phyloP scores from a whole-genome alignment of 2,888 invertebrate genomes.

The Machimus atricapillus region DNA sequence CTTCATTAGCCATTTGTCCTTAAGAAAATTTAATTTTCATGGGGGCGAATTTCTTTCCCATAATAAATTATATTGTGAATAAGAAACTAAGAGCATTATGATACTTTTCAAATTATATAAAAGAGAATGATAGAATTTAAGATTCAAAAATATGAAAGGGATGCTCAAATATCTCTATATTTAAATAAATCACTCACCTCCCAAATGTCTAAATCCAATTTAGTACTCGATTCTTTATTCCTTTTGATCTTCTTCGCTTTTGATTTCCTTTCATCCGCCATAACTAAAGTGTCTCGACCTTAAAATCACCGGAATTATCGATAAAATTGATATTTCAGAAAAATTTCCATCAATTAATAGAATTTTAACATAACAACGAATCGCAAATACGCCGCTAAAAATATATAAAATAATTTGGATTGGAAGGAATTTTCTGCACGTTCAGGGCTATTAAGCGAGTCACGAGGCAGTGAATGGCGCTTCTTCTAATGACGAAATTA shows the following conservation, averaged over 20 bases:
- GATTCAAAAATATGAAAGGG: too few relatives aligned
- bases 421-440: not conserved
- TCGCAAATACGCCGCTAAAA: not conserved
- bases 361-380: not conserved
- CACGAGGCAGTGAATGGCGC: conserved; percentile 5
- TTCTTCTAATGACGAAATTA: not conserved
- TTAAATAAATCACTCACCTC: conserved; percentile 54
- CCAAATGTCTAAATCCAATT: conserved; percentile 59
- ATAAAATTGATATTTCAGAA: not conserved
- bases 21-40: too few relatives aligned
- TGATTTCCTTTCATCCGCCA: conserved; percentile 45
- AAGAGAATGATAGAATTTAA: too few relatives aligned
- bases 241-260: conserved; percentile 55
- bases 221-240: conserved; percentile 57
- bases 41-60: too few relatives aligned
- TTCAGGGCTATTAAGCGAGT: not conserved
- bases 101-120: too few relatives aligned
- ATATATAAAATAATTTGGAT: not conserved
- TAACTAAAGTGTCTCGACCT: conserved; percentile 14
- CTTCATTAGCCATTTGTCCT: too few relatives aligned
- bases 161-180: not conserved
- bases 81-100: too few relatives aligned
- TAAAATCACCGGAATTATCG: not conserved
- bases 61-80: too few relatives aligned
- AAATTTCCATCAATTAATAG: conserved; percentile 1